phyloP scores from a whole-genome alignment of 2,113 vertebrate genomes.

The Phocoena sinus region DNA sequence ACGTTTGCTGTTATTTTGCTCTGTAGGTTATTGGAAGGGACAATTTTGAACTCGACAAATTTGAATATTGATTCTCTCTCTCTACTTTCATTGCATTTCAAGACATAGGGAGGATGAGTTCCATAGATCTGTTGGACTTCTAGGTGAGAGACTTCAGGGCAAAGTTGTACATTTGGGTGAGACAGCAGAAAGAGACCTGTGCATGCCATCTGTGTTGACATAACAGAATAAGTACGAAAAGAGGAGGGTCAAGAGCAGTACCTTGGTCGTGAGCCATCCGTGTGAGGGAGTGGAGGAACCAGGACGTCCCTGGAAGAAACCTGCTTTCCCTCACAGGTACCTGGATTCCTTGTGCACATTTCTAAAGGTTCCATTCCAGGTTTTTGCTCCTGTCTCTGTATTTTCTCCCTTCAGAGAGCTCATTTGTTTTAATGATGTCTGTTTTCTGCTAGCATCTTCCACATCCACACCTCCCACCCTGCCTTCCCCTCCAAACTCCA shows the following conservation, averaged over 20 bases:
- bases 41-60: neutral
- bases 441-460: neutral
- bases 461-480: neutral
- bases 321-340: neutral
- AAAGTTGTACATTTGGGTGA: neutral
- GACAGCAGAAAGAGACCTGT: neutral
- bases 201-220: neutral
- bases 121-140: neutral
- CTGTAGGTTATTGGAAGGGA: neutral
- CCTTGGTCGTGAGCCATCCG: neutral
- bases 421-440: neutral
- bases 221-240: neutral
- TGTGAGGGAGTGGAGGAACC: neutral
- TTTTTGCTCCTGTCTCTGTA: neutral
- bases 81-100: neutral
- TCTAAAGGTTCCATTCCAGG: neutral
- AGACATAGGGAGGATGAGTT: neutral
- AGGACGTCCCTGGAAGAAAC: neutral
- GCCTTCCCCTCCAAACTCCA: neutral
- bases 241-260: neutral
- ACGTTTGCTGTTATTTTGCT: neutral
- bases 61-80: neutral
- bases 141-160: neutral
- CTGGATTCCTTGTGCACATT: neutral
- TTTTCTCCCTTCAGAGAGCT: neutral